These are phyloP conservation scores for Calliopum simillimum DNA, from an alignment of 2,888 invertebrate genomes.

Conservation along the genomic window DNA sequence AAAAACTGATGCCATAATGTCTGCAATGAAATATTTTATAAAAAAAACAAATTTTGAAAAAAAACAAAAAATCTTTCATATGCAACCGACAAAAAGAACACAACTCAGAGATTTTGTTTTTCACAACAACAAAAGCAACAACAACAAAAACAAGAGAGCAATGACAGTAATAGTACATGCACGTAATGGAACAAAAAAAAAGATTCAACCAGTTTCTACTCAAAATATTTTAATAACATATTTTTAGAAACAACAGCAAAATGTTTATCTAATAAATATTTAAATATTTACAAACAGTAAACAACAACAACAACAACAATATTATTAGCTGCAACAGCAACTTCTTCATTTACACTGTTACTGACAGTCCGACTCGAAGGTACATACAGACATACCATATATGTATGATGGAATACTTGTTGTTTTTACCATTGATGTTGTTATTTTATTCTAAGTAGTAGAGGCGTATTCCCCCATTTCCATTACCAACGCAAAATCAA, in stretches of 20 bases:
- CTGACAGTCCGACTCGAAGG: too few species aligned
- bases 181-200: slow-evolving; percentile 34
- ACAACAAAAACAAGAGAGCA: not conserved
- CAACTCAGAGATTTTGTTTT: too few species aligned
- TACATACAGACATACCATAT: too few species aligned
- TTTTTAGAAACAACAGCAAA: slow-evolving; percentile 63
- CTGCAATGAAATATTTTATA: slow-evolving; percentile 22
- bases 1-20: too few species aligned
- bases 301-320: slow-evolving; percentile 46
- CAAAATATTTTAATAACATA: slow-evolving; percentile 62
- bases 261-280: slow-evolving; percentile 66
- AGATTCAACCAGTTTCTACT: slow-evolving; percentile 60
- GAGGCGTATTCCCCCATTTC: too few species aligned
- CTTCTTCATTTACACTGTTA: slow-evolving; percentile 6
- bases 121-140: too few species aligned
- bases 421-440: too few species aligned
- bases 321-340: slow-evolving; percentile 26
- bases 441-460: too few species aligned
- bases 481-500: too few species aligned
- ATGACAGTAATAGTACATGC: not conserved
- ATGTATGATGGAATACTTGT: too few species aligned
- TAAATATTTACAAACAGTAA: slow-evolving; percentile 65
- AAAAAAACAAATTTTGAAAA: slow-evolving; percentile 29
- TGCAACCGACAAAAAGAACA: not conserved
- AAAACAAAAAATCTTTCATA: slow-evolving; percentile 33